Base-by-base conservation (phyloP, 2,888 invertebrate genomes). In the Pandemis heparana region DNA sequence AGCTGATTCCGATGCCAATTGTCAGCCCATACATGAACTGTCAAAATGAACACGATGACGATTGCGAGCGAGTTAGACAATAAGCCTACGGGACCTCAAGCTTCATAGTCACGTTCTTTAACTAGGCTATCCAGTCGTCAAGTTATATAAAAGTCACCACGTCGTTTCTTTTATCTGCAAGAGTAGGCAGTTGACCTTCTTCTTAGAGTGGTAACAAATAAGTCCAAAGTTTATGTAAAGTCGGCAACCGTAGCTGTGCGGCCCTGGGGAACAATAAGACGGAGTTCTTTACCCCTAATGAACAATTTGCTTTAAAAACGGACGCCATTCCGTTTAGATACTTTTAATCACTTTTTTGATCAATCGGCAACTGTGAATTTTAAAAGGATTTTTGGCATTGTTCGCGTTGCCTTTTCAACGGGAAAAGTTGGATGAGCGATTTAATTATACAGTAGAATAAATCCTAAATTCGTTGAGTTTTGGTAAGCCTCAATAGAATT, bases 301-400 rank as follows among this genome's bases (percentile, higher is more conserved):
- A 53, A 8, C 51, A 53, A 53, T 53, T 53, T 56, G 23, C 23
- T 23, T 23, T 12, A 23, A 53, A 56, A 56, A 56, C 56, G 56
- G 56, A 23, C 18, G 56, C 56, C 56, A 56, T 56, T 56, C 23
- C 18, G 23, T 23, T 56, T 56, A 56, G 23, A 23, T 56, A 56
- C 56, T 56, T 56, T 56, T 56, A 56, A 56, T 56, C 56, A 56
- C 56, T 56, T 23, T 23, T 23, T 56, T 56, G 53, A 56, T 23
- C 18, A 56, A 56, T 23, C 23, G 3, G 56, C 12, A 6, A 56
- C 3, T 23, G 56, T 12, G 23, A 23, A 5, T 10, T 56, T 12
- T 23, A 23, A 56, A 56, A 56, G 12, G 23, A 56, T 23, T 56
- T 53, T 23, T 23, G 23, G 4, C 56, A 56, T 56, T 56, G 56